Base-by-base conservation (phyloP, 2,797 vertebrate species). In the Pseudomugil gertrudae region DNA sequence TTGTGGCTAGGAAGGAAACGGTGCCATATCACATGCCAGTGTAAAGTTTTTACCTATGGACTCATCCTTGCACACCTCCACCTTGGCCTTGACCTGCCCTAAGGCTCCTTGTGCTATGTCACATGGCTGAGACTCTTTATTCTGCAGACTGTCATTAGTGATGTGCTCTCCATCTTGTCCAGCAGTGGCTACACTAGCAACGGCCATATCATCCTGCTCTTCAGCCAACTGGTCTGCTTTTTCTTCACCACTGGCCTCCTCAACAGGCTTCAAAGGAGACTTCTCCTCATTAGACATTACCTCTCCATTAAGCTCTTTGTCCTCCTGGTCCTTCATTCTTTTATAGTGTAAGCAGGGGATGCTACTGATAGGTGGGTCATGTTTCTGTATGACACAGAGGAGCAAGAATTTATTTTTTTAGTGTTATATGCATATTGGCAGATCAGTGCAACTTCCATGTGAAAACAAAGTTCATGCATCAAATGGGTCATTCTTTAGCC, bases 51-150 rank as follows among this genome's bases (percentile, higher is more conserved):
- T 93, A 99, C 98, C 96, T 81, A 99, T 92, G 1, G 98, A 99
- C 90, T 99, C 98, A 38, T 99, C 98, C 90, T 99, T 99, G 95
- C 98, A 99, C 69, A 99, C 96, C 90, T 99, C 98, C 72, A 99
- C 98, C 90, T 98, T 99, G 86, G 98, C 98, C 90, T 93, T 99
- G 64, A 99, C 97, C 88, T 98, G 98, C 47, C 97, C 96, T 66
- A 99, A 90, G 32, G 97, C 97, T 77, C 97, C 97, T 58, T 96
- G 95, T 27, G 96, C 93, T 10, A 83, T 85, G 47, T 98, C 96
- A 57, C 73, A 94, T 14, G 84, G 78, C 4, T 89, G 86, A 0
- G 81, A 0, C 14, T 93, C 94, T 90, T 93, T 96, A 63, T 76
- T 89, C 57, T 90, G 94, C 15, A 84, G 47, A 29, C 82, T 89